Conservation (phyloP, 2,797 vertebrate species). For the Cephalopachus bancanus region DNA sequence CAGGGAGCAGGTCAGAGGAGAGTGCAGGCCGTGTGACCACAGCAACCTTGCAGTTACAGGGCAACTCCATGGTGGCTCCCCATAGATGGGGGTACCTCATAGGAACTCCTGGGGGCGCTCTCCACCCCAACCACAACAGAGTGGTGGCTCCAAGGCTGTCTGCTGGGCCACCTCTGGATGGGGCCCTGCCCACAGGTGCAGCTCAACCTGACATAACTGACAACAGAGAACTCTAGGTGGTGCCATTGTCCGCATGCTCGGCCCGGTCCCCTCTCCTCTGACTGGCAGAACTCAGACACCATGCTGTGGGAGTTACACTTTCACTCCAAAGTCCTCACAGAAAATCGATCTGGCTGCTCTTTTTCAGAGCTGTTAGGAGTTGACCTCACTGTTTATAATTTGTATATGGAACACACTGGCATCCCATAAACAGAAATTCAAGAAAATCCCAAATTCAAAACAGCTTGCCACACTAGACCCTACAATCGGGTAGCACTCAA, state of each 20-base stretch:
- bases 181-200: not conserved
- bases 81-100: not conserved
- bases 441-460: conserved; percentile 51
- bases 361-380: not conserved
- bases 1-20: conserved; percentile 9
- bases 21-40: not conserved
- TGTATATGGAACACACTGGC: conserved; percentile 6
- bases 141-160: not conserved
- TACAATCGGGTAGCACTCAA: conserved; percentile 51
- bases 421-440: conserved; percentile 63
- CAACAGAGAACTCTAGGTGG: not conserved
- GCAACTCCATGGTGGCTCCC: not conserved
- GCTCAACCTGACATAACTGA: not conserved
- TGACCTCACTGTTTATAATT: conserved; percentile 39
- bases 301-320: not conserved
- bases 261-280: not conserved
- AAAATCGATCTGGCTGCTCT: conserved; percentile 18
- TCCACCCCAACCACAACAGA: not conserved
- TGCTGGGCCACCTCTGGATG: not conserved
- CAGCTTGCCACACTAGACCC: conserved; percentile 13
- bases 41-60: not conserved
- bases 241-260: not conserved
- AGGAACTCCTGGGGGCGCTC: not conserved
- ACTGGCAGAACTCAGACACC: not conserved
- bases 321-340: not conserved